These are phyloP conservation scores for Epizoanthus scotinus DNA, from an alignment of 92 coral and sea anemone species.

Conservation along the genomic window DNA sequence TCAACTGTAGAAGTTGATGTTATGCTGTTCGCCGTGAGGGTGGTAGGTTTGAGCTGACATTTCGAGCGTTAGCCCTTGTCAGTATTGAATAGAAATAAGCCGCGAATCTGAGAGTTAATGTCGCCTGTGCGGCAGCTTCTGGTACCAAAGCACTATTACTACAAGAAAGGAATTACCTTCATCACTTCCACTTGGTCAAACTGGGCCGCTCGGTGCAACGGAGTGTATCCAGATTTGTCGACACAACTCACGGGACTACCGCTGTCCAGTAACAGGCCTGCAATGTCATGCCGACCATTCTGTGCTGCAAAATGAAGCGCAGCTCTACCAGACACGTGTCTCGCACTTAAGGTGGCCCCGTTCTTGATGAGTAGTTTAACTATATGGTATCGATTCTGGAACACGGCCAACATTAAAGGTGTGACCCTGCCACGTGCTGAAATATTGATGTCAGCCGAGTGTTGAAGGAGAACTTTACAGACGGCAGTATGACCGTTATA, in stretches of 20 bases:
- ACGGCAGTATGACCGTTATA: constrained; percentile 53
- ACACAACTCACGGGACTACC: constrained; percentile 59
- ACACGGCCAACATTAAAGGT: constrained; percentile 75
- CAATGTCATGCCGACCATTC: constrained; percentile 48
- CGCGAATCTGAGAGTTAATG: no score
- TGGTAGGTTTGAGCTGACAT: no score
- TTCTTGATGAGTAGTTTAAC: constrained; percentile 45
- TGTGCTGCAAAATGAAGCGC: constrained; percentile 78
- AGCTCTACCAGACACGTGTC: constrained; percentile 69
- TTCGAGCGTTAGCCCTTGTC: no score
- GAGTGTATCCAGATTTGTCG: constrained; percentile 68
- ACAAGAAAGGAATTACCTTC: constrained; percentile 15
- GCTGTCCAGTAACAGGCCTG: constrained; percentile 48
- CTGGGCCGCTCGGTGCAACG: constrained; percentile 75
- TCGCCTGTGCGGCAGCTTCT: no score
- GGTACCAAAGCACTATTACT: no score
- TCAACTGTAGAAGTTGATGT: no score
- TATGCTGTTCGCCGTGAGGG: no score
- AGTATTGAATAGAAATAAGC: no score
- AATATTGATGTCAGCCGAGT: constrained; percentile 51
- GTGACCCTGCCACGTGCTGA: constrained; percentile 64
- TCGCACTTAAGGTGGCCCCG: constrained; percentile 65
- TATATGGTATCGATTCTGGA: constrained; percentile 51
- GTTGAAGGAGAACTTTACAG: constrained; percentile 45
- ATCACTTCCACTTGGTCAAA: constrained; percentile 55